Percentiles rank a stretch among this genome's conserved stretches.
Conservation (phyloP, 2,888 invertebrate species). For the Marasmarcha lunaedactyla region DNA sequence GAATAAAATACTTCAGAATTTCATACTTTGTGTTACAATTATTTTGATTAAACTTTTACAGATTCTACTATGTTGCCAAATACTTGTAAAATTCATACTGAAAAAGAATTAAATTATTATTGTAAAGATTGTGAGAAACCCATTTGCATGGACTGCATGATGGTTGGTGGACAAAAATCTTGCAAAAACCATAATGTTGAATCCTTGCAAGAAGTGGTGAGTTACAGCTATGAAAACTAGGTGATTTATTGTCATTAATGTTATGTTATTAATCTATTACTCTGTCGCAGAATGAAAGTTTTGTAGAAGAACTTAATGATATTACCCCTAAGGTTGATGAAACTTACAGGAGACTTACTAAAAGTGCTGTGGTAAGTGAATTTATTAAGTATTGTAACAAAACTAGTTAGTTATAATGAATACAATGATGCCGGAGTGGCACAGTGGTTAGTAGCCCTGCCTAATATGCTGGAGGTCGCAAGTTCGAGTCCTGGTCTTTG, state of each 20-base stretch:
- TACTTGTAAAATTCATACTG: slow-evolving; percentile 34
- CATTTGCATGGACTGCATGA: slow-evolving; percentile 54
- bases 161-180: slow-evolving; percentile 49
- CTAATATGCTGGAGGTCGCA: no score
- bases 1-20: slow-evolving; percentile 3
- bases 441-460: no score
- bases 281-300: slow-evolving; percentile 40
- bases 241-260: not conserved
- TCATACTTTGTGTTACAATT: not conserved
- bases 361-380: slow-evolving; percentile 54
- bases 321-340: slow-evolving; percentile 47
- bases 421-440: no score
- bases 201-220: slow-evolving; percentile 47
- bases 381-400: slow-evolving; percentile 1
- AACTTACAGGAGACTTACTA: slow-evolving; percentile 44
- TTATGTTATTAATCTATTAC: not conserved
- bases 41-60: slow-evolving; percentile 15
- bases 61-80: slow-evolving; percentile 22
- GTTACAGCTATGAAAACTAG: slow-evolving; percentile 7
- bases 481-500: no score
- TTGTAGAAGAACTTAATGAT: slow-evolving; percentile 32
- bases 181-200: slow-evolving; percentile 52
- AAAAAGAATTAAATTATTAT: slow-evolving; percentile 38
- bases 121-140: slow-evolving; percentile 47
- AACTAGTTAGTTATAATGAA: not conserved